Evolutionary conservation across 2,113 vertebrate species (phyloP).

Genomic region (Nannospalax galili): DNA sequence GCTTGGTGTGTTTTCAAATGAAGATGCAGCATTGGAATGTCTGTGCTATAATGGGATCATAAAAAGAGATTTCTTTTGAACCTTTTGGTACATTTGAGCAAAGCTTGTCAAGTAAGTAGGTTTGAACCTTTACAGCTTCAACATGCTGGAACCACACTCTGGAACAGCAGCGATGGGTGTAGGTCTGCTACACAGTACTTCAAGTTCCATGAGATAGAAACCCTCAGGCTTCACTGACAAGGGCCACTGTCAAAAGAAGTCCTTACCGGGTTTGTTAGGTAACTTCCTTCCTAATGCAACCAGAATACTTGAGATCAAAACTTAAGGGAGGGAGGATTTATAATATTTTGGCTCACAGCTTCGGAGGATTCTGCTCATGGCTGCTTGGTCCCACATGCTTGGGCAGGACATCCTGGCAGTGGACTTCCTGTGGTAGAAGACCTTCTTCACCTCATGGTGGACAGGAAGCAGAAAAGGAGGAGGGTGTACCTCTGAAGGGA

Average conservation of each 20-base stretch:
- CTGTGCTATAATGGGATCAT: neutral
- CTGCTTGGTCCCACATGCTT: neutral
- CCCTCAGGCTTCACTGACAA: neutral
- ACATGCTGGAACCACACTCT: accelerated
- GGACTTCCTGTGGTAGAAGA: neutral
- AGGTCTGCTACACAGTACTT: accelerated
- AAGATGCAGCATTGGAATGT: neutral
- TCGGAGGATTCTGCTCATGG: neutral
- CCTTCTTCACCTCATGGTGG: neutral
- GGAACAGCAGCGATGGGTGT: too few species aligned
- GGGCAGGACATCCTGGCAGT: too few species aligned
- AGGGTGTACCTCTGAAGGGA: too few species aligned
- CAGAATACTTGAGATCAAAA: neutral
- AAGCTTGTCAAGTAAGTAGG: neutral
- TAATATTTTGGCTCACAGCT: neutral
- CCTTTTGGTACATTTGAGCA: neutral
- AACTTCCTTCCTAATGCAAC: neutral
- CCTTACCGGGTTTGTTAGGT: too few species aligned
- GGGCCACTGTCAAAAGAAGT: neutral
- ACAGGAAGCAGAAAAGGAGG: neutral
- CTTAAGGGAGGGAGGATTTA: neutral
- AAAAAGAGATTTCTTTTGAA: neutral
- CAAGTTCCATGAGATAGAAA: neutral
- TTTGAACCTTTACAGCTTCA: neutral
- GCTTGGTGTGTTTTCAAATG: neutral